A percentile compares a stretch with the other conserved stretches of the same genome.
These are phyloP conservation scores for Cactoblastis cactorum DNA, from an alignment of 2,888 invertebrate species.

Conservation along the genomic window DNA sequence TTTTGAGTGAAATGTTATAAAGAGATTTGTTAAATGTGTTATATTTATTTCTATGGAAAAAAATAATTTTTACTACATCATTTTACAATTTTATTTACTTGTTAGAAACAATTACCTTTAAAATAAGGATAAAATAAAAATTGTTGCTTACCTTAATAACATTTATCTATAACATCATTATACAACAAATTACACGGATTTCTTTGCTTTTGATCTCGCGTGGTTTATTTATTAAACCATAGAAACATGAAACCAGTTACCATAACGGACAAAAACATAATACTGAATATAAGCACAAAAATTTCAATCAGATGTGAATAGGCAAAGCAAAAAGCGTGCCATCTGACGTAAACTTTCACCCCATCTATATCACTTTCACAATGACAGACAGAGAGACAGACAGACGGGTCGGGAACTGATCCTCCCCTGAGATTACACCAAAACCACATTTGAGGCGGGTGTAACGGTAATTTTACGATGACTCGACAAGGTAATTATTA, in stretches of 20 bases:
- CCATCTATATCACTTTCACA: constrained; percentile 23
- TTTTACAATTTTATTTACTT: no score
- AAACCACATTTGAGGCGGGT: constrained; percentile 47
- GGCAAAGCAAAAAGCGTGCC: constrained; percentile 14
- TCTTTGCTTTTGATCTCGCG: no score
- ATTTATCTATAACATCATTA: no score
- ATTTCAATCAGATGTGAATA: constrained; percentile 11
- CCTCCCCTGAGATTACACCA: constrained; percentile 44
- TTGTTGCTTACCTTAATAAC: no score
- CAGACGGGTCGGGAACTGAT: constrained; percentile 33
- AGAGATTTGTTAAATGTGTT: background rate
- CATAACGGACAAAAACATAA: background rate
- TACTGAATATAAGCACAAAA: background rate
- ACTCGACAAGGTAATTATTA: constrained; percentile 9
- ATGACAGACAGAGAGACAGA: constrained; percentile 25
- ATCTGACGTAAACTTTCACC: constrained; percentile 23
- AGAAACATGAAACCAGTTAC: background rate
- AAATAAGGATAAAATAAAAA: no score
- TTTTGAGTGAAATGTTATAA: background rate
- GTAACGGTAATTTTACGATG: constrained; percentile 17
- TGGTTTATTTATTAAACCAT: no score
- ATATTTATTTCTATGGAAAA: background rate
- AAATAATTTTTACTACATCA: no score
- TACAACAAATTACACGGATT: no score
- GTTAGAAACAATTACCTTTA: no score